Evolutionary conservation across 2,888 invertebrate species (phyloP), one percentile per base, ranked within the genome.

Genomic region (Stenichneumon culpator): DNA sequence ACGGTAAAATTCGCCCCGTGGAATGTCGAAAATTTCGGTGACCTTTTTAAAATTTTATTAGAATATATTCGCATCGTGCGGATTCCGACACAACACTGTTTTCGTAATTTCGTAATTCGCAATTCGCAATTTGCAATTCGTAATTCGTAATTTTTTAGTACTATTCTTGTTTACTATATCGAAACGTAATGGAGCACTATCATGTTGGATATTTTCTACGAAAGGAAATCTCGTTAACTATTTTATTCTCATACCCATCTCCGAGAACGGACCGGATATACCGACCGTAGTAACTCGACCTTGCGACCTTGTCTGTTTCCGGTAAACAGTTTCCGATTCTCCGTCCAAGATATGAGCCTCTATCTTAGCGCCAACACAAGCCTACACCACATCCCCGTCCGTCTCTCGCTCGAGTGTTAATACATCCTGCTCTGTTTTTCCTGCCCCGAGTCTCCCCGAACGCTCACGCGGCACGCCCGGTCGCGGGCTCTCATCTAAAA

Each of bases 251-350:
- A 25, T 28, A 16, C 7, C 11, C 36, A 69, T 69, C 69, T 50
- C 50, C 16, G 28, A 22, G 22, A 69, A 25, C 14, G 69, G 6
- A 52, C 72, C 80, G 80, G 80, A 84, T 77, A 77, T 68, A 7
- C 39, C 7, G 11, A 50, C 22, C 54, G 36, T 47, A 39, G 72
- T 68, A 80, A 80, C 60, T 65, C 36, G 67, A 77, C 60, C 72
- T 77, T n/a, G 68, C 69, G 73, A 57, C 77, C 69, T 81, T 63
- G 68, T 52, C 19, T n/a, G 52, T 73, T 68, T 84, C 84, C 80
- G 84, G 84, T 57, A 75, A 83, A 80, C 67, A 77, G 80, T 83
- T 77, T 72, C 72, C 63, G 50, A 54, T 72, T 80, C 80, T 80
- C 80, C 22, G 57, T 77, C 77, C 72, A 72, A 73, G 77, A 81